Conservation (phyloP, 1,140 invertebrate species). For the Lucilia sericata region DNA sequence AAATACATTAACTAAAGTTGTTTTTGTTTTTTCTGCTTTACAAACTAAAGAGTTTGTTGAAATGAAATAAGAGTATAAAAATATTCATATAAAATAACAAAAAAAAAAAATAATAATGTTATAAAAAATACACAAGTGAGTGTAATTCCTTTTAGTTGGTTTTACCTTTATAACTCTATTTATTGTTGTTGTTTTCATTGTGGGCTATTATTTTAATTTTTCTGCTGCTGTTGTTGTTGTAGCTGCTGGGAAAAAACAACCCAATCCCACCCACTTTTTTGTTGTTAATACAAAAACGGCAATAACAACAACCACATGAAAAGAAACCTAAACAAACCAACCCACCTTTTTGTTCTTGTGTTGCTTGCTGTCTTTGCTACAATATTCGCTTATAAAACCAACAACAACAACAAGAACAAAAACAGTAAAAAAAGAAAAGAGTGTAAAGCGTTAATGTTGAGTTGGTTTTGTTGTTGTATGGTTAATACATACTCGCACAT, state of each 20-base stretch:
- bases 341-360: conserved; percentile 1
- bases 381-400: background rate
- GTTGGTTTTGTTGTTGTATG: background rate
- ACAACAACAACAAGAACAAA: background rate
- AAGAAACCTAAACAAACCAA: conserved; percentile 43
- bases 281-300: no score
- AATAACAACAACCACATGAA: conserved; percentile 7
- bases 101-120: background rate
- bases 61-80: background rate
- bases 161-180: conserved; percentile 27
- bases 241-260: background rate
- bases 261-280: conserved; percentile 44
- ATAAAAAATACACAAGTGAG: background rate
- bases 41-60: background rate
- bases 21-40: background rate
- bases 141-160: background rate
- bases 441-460: conserved; percentile 5
- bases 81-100: conserved; percentile 9
- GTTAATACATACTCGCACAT: background rate
- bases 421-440: background rate
- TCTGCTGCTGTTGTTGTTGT: background rate
- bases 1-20: conserved; percentile 22
- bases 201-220: background rate
- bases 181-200: background rate
- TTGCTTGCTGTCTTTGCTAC: conserved; percentile 1